phyloP scores from a whole-genome alignment of 2,113 vertebrate genomes.

The Callipepla squamata region DNA sequence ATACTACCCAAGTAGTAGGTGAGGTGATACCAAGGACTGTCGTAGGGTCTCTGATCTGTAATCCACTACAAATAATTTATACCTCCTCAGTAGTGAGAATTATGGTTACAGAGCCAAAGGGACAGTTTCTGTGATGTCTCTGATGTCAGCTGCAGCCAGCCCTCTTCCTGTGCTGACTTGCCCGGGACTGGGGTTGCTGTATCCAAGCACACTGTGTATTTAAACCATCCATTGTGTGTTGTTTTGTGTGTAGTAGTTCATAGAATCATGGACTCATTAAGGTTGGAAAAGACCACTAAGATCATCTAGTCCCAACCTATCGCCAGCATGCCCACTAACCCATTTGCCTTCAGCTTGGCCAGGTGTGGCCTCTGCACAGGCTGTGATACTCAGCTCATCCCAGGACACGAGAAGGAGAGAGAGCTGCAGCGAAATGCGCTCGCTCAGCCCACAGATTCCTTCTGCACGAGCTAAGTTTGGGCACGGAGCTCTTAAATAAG shows the following conservation, averaged over 20 bases:
- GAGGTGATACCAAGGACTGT: neutral
- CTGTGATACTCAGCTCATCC: neutral
- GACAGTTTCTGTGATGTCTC: neutral
- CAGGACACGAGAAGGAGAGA: neutral
- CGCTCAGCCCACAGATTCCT: constrained; percentile 44
- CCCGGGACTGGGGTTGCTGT: accelerated
- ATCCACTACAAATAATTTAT: constrained; percentile 24
- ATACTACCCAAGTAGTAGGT: neutral
- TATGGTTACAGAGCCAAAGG: neutral
- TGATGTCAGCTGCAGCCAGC: neutral
- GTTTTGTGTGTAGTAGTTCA: neutral
- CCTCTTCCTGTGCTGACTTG: neutral
- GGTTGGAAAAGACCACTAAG: too few relatives aligned
- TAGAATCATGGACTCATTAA: too few relatives aligned
- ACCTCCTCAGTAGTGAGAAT: neutral
- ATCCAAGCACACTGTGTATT: neutral
- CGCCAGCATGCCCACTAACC: neutral
- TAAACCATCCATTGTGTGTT: neutral
- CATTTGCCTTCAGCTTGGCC: accelerated
- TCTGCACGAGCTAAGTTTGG: constrained; percentile 62
- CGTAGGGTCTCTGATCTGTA: constrained; percentile 30
- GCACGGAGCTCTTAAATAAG: constrained; percentile 58
- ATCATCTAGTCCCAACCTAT: too few relatives aligned
- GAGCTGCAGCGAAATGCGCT: neutral
- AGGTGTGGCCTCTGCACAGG: accelerated